Base-by-base conservation (phyloP, 92 coral and sea anemone species). In the Blastomussa wellsi region DNA sequence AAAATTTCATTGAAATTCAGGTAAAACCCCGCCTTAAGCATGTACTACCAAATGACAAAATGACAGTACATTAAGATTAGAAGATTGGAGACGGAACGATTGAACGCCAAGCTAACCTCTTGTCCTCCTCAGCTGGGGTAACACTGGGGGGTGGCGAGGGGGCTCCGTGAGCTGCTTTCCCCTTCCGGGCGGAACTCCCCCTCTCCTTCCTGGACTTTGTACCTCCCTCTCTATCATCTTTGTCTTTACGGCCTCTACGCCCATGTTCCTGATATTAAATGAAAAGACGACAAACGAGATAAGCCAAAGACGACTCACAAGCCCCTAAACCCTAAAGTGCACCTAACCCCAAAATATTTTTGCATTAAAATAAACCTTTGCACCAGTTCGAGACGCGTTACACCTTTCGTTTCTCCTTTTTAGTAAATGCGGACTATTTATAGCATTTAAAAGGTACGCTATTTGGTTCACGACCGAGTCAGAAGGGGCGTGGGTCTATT, bases 161-260 rank as follows among this genome's bases (percentile, higher is more conserved):
- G 48, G 96, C 82, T 33, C 93, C 97, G 41, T 90, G 82, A 11
- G 95, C 90, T 16, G 90, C 93, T 38, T 92, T 89, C 4, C 86
- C 84, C 75, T 78, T 90, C 67, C 94, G 90, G 55, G 95, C 98
- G n/a, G 98, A 94, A 78, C 89, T 91, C 59, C 91, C 95, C 76
- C 99, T 91, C 38, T 96, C 99, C 38, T 93, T 94, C 60, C 95
- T 92, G 55, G 99, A 94, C 86, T 90, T 92, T 26, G 97, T 83
- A 12, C 99, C 99, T 24, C 94, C 86, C 64, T 96, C 98, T 55
- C 98, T 89, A 33, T 96, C 99, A 16, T 95, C 98, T 86, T 95
- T 95, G 77, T 93, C 93, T 57, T 96, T 96, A 4, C 98, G 92
- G 10, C 95, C 93, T 53, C 91, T 94, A 39, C 98, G 90, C 32